phyloP scores from a whole-genome alignment of 2,888 invertebrate species.

The Ormyrus pomaceus region DNA sequence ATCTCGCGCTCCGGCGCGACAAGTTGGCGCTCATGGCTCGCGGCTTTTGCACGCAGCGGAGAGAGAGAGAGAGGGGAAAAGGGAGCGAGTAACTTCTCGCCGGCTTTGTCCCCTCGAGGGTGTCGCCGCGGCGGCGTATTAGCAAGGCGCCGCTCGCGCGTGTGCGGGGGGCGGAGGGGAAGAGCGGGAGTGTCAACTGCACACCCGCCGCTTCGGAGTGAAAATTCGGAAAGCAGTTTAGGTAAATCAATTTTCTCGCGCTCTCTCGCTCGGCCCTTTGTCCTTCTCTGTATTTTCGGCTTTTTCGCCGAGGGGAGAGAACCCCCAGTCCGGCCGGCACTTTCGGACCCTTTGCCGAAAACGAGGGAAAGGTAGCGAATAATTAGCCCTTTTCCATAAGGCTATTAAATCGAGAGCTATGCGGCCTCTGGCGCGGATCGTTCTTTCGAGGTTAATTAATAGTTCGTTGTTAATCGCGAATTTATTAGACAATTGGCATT shows the following conservation, averaged over 20 bases:
- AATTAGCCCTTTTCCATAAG: no score
- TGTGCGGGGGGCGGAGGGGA: background rate
- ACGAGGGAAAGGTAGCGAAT: no score
- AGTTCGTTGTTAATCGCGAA: no score
- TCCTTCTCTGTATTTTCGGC: background rate
- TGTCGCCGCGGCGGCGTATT: constrained; percentile 12
- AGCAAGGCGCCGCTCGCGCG: background rate
- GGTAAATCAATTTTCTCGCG: constrained; percentile 64
- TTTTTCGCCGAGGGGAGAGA: background rate
- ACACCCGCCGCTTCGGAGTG: constrained; percentile 58
- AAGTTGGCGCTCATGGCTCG: background rate
- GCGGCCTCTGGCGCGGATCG: no score
- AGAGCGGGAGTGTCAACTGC: constrained; percentile 44
- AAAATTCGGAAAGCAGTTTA: constrained; percentile 69
- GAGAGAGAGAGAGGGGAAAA: background rate
- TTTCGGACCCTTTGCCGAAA: no score
- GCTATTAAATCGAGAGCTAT: no score
- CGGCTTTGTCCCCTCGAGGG: constrained; percentile 24
- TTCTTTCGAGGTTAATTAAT: no score
- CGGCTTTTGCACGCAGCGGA: background rate
- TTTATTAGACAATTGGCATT: background rate
- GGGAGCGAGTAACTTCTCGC: constrained; percentile 6
- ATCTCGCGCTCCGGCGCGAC: background rate
- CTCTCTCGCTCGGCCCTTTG: background rate
- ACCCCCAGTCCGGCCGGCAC: no score